phyloP scores from a whole-genome alignment of 64 coral and sea anemone genomes.

The Dendronephthya gigantea region DNA sequence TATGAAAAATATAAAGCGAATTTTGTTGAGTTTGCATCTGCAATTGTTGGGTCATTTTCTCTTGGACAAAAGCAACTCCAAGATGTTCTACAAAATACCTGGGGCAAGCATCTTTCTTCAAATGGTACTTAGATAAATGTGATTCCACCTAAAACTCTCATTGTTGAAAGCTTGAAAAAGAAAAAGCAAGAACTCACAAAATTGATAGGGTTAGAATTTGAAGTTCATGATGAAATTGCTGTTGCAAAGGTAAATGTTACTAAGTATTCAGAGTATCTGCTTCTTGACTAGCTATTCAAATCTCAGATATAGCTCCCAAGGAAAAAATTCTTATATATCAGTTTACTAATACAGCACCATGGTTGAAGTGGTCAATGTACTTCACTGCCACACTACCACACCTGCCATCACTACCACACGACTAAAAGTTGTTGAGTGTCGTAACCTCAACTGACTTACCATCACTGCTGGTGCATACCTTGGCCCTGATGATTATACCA shows the following conservation, averaged over 20 bases:
- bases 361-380: conserved; percentile 33
- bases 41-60: background rate
- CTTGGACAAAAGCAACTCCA: background rate
- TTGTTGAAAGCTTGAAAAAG: background rate
- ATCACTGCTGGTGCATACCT: conserved; percentile 14
- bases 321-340: background rate
- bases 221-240: background rate
- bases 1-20: background rate
- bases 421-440: conserved; percentile 17
- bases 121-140: background rate
- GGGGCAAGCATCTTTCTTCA: conserved; percentile 9
- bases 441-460: background rate
- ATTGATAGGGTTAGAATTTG: background rate
- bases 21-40: conserved; percentile 24
- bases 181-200: background rate
- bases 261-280: background rate
- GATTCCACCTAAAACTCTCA: conserved; percentile 1
- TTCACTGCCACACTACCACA: too few species aligned
- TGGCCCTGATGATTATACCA: conserved; percentile 23
- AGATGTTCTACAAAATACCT: background rate
- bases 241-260: background rate
- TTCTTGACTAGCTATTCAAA: background rate
- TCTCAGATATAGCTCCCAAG: background rate
- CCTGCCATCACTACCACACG: conserved; percentile 10
- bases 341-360: conserved; percentile 26